These are phyloP conservation scores for Maniola jurtina DNA, from an alignment of 1,140 invertebrate genomes.

Conservation along the genomic window DNA sequence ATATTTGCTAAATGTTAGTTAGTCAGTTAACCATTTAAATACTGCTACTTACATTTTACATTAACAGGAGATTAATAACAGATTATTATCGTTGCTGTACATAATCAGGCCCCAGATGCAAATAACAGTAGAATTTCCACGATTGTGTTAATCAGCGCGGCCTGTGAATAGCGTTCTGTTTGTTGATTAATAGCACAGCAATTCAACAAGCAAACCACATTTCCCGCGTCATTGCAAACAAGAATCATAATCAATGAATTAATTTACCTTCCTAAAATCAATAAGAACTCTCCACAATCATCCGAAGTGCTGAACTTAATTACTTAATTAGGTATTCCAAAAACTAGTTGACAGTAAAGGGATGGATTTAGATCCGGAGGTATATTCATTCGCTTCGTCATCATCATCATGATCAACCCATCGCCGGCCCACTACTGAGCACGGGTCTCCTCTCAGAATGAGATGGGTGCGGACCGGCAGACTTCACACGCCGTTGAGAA, in stretches of 20 bases:
- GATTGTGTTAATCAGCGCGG: slow-evolving; percentile 28
- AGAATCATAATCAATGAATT: slow-evolving; percentile 23
- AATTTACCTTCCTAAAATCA: slow-evolving; percentile 16
- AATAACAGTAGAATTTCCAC: slow-evolving; percentile 28
- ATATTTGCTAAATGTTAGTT: neutral
- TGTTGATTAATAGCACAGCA: slow-evolving; percentile 39
- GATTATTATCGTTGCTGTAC: neutral
- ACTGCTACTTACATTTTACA: neutral
- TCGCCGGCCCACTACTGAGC: too few relatives aligned
- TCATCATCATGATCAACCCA: too few relatives aligned
- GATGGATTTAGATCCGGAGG: too few relatives aligned
- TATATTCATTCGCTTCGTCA: too few relatives aligned
- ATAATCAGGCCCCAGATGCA: slow-evolving; percentile 19
- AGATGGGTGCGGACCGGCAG: too few relatives aligned
- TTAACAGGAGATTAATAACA: neutral
- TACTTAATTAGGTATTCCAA: neutral
- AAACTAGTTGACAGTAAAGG: neutral
- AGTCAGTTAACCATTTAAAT: neutral
- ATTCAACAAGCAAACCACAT: slow-evolving; percentile 31
- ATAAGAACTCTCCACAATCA: slow-evolving; percentile 11
- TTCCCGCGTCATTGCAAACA: slow-evolving; percentile 36
- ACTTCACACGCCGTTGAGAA: too few relatives aligned
- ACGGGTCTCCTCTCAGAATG: too few relatives aligned
- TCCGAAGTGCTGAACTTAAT: neutral
- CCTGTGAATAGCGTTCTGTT: slow-evolving; percentile 32